Evolutionary conservation across 64 coral and sea anemone genomes (phyloP).

Genomic region (Acropora tenuis): DNA sequence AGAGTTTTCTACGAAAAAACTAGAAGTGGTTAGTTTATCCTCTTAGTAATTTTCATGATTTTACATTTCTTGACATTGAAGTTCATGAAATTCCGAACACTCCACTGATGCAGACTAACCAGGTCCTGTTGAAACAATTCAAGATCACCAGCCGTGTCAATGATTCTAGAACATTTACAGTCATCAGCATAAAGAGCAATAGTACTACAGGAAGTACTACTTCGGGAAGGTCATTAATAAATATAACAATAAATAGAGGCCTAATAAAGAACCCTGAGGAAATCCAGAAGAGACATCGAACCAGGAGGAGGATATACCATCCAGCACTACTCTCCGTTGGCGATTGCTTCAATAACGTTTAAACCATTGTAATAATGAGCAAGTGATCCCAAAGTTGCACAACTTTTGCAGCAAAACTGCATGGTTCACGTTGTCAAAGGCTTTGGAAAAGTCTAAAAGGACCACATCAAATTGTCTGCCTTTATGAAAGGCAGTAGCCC

Average conservation of each 20-base stretch:
- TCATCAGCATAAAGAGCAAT: too few species aligned
- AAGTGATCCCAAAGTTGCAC: constrained; percentile 7
- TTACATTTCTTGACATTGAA: too few species aligned
- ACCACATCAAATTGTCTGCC: neutral
- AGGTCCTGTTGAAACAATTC: neutral
- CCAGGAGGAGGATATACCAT: constrained; percentile 9
- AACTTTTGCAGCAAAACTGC: neutral
- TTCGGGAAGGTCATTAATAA: too few species aligned
- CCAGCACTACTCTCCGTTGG: neutral
- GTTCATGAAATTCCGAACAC: too few species aligned
- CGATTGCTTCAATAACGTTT: neutral
- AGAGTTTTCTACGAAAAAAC: too few species aligned
- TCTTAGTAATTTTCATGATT: too few species aligned
- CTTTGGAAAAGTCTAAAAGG: constrained; percentile 2
- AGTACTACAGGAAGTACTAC: too few species aligned
- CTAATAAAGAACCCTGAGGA: neutral
- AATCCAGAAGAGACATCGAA: neutral
- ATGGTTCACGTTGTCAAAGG: neutral
- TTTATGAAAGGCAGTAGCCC: neutral
- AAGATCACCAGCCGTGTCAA: too few species aligned
- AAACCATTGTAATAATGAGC: neutral
- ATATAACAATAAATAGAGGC: neutral
- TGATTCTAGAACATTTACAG: too few species aligned
- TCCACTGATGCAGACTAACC: too few species aligned
- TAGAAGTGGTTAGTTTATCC: too few species aligned